These are phyloP conservation scores for Hippoglossus hippoglossus DNA, from an alignment of 2,797 vertebrate genomes.

Conservation along the genomic window DNA sequence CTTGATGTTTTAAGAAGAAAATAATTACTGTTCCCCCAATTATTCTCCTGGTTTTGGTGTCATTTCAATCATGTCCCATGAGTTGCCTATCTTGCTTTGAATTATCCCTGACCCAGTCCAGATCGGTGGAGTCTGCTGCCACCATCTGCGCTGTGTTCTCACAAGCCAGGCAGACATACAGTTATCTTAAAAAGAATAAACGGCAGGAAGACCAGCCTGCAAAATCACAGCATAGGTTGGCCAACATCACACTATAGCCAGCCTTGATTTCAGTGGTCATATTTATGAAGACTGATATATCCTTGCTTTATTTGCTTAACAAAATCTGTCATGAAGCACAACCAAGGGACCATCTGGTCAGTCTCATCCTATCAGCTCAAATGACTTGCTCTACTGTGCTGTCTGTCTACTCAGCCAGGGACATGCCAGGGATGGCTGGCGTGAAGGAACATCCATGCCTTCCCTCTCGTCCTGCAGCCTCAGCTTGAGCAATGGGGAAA, in stretches of 20 bases:
- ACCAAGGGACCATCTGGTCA: conserved; percentile 60
- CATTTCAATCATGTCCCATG: background rate
- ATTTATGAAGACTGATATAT: conserved; percentile 36
- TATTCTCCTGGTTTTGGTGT: too few species aligned
- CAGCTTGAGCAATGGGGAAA: conserved; percentile 38
- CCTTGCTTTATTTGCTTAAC: conserved; percentile 37
- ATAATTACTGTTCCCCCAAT: too few species aligned
- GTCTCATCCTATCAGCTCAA: conserved; percentile 52
- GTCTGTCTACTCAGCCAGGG: conserved; percentile 38
- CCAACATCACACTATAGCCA: conserved; percentile 20
- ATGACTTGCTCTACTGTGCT: conserved; percentile 41
- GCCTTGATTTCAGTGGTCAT: conserved; percentile 3
- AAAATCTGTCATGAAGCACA: conserved; percentile 26
- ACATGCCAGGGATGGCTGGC: conserved; percentile 31
- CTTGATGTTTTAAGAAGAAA: too few species aligned
- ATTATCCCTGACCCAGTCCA: conserved; percentile 8
- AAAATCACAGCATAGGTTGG: conserved; percentile 1
- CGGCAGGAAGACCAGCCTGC: background rate
- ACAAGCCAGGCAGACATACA: conserved; percentile 19
- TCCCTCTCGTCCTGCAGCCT: conserved; percentile 30
- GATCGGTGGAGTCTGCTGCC: conserved; percentile 9
- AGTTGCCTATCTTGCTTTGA: background rate
- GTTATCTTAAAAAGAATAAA: conserved; percentile 20
- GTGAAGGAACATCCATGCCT: conserved; percentile 5
- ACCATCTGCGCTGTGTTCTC: conserved; percentile 21